Evolutionary conservation across 2,797 vertebrate genomes (phyloP), one percentile per base, ranked within the genome.

Genomic region (Florisuga fusca): DNA sequence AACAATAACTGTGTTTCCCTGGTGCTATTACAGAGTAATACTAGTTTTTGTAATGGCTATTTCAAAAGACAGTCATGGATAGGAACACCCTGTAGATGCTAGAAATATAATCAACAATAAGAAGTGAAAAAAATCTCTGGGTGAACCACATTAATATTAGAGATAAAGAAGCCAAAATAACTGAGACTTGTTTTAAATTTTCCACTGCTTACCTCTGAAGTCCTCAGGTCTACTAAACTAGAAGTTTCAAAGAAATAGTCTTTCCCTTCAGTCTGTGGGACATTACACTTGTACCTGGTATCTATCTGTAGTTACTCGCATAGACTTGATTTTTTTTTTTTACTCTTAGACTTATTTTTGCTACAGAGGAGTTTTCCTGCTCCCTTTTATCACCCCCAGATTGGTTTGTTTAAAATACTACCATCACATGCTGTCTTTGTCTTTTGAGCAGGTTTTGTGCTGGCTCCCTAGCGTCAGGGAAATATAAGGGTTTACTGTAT

Each of bases 401-500:
- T 63, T 84, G 20, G 29, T 84, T 90, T 90, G 57, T 90, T 77
- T 72, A 31, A 88, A 90, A 66, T 43, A 55, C 21, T 80, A 67
- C 55, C 27, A 16, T 29, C 0, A 0, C 25, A 6, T 33, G 38
- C 48, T 63, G 22, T 41, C 78, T 90, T 82, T 94, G 86, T 82
- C 84, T 89, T 90, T 63, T 43, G 67, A 78, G 88, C 26, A 71
- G 76, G 19, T 75, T 93, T 93, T 83, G 34, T 82, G 59, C 45
- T 46, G 53, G 76, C 84, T 88, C 48, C 82, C 41, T 76, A 84
- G 86, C 64, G 74, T 50, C 41, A 73, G 84, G 78, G 53, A 93
- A 94, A 84, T 51, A 61, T 68, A 80, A 62, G 75, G n/a, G 68
- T 87, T 95, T 90, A 58, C 72, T 79, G 50, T 46, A n/a, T 46